Evolutionary conservation across 23 tunicate genomes (phyloP), one percentile per base, ranked within the genome.

Genomic region (Styela clava): DNA sequence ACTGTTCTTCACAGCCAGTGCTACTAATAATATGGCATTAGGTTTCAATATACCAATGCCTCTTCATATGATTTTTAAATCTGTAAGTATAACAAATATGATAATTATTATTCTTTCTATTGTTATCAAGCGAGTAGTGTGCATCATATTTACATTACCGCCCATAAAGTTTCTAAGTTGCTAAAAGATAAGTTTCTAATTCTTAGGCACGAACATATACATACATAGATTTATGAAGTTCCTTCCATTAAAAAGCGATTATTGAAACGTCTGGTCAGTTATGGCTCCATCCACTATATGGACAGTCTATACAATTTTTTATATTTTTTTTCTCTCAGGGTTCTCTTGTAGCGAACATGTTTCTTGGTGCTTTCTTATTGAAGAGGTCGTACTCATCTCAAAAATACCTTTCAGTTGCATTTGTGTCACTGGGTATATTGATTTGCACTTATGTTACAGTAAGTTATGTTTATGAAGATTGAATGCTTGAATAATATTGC

Each of bases 361-460:
- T 88, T 7, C 71, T 94, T 1, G 94, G 94, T 35, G 35, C 29
- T 3, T n/a, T 87, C 52, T 21, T 94, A 44, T 33, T 94, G 67
- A 83, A 74, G 51, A 78, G 84, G 34, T 67, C 73, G 2, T 94
- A 88, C 78, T 27, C 83, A 18, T 1, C 35, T 69, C 64, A 81
- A 63, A 94, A 94, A 76, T 82, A 56, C 30, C 22, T 85, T 69
- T 78, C 98, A 0, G 94, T 94, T 63, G 33, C 76, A 1, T 35
- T 94, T 44, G 82, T 94, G 19, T 74, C 98, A 5, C 31, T 95
- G 1, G 99, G 99, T 64, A 95, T 95, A 33, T 82, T 83, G 35
- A 86, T 86, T 72, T 95, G 99, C 79, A 95, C 99, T 31, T 35
- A 89, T 52, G 85, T 88, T 1, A 83, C 99, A 24, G 98, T 88